These are phyloP conservation scores for Penaeus chinensis DNA, from an alignment of 1,140 invertebrate species.

Conservation along the genomic window DNA sequence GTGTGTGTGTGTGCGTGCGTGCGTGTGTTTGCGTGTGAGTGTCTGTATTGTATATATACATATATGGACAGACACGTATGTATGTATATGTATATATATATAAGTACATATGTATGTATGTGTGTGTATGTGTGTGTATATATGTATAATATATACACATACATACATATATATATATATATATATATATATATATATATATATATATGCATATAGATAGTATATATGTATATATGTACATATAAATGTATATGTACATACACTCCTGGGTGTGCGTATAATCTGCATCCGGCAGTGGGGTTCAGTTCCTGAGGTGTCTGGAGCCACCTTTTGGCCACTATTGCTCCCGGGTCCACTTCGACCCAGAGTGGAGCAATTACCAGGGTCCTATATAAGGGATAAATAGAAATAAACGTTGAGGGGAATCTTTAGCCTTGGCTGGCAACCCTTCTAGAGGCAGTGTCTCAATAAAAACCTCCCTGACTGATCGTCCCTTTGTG, in stretches of 20 bases:
- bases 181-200: constrained; percentile 24
- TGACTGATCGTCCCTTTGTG: no score
- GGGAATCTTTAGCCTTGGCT: no score
- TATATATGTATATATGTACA: constrained; percentile 22
- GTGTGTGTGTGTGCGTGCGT: not conserved
- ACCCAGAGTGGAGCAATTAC: not conserved
- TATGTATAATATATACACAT: constrained; percentile 28
- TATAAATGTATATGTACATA: not conserved
- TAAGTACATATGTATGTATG: not conserved
- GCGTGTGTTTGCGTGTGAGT: not conserved
- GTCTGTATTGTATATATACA: not conserved
- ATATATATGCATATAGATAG: constrained; percentile 12
- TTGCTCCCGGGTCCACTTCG: not conserved
- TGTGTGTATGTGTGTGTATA: not conserved
- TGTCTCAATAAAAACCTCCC: no score
- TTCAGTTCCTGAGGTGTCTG: no score
- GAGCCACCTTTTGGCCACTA: no score
- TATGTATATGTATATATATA: not conserved
- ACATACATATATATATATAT: constrained; percentile 36
- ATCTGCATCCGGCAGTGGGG: no score
- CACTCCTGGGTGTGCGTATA: no score
- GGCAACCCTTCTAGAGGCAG: no score
- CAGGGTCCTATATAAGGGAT: no score
- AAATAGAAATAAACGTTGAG: no score
- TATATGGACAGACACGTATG: not conserved